Conservation (phyloP, 2,888 invertebrate genomes). For the Axea sp. region DNA sequence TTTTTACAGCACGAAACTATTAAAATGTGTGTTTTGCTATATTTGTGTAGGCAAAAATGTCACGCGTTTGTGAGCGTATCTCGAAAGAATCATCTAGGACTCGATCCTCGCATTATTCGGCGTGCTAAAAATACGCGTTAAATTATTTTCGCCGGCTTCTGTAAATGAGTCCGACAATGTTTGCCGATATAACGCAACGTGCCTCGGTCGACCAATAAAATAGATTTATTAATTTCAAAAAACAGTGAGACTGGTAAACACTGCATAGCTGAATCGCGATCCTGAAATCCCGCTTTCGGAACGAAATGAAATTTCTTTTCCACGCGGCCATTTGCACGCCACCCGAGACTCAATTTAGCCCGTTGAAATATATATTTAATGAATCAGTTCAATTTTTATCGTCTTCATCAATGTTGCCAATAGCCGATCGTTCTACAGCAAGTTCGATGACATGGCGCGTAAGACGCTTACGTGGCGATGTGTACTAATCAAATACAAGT, state of each 20-base stretch:
- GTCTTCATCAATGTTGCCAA: constrained; percentile 26
- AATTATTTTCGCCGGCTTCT: constrained; percentile 45
- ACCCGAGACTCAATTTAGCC: no score
- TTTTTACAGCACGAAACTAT: constrained; percentile 22
- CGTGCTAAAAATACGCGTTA: constrained; percentile 44
- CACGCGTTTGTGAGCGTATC: constrained; percentile 36
- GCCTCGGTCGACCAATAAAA: no score
- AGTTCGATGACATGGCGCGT: constrained; percentile 43
- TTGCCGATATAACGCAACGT: no score
- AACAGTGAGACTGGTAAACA: no score
- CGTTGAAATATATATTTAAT: no score
- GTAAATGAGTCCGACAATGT: no score
- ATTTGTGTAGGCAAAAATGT: constrained; percentile 53
- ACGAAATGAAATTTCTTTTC: no score
- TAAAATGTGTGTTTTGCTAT: constrained; percentile 46
- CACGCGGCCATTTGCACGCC: no score
- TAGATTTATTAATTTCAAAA: constrained; percentile 9
- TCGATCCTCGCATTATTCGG: constrained; percentile 27
- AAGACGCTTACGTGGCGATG: constrained; percentile 68
- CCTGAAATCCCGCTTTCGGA: no score
- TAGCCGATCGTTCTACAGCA: constrained; percentile 16
- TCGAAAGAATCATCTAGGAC: constrained; percentile 50
- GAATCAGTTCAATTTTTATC: no score
- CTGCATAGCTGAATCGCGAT: no score
- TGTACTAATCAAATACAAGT: constrained; percentile 76